Evolutionary conservation across 2,113 vertebrate genomes (phyloP).

Genomic region (Gallinago jamesoni): DNA sequence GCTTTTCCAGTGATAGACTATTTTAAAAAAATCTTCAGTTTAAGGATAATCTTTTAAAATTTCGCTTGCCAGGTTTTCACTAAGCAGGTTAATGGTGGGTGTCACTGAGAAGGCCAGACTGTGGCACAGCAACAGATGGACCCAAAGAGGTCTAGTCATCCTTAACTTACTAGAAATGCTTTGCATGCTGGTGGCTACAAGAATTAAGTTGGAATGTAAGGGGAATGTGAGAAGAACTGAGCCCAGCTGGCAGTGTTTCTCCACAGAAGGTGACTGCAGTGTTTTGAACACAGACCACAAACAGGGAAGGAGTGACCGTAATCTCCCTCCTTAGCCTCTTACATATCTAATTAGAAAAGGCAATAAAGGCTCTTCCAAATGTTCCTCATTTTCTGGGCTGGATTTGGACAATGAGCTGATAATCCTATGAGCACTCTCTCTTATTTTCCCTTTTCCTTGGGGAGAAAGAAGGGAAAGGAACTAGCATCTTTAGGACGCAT

Average conservation of each 20-base stretch:
- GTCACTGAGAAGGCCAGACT: neutral
- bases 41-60: neutral
- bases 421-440: neutral
- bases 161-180: neutral
- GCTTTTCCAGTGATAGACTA: neutral
- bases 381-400: neutral
- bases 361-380: neutral
- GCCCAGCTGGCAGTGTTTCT: neutral
- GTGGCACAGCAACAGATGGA: neutral
- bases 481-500: neutral
- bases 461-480: neutral
- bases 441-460: neutral
- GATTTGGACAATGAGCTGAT: neutral
- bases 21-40: neutral
- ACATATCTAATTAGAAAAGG: neutral
- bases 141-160: neutral
- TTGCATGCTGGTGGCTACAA: neutral
- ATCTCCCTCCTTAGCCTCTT: neutral
- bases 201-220: neutral
- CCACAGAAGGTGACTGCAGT: neutral
- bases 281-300: neutral
- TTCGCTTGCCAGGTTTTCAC: neutral
- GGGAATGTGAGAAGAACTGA: neutral
- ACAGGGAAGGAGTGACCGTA: fast-evolving
- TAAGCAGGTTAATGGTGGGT: neutral